phyloP scores from a whole-genome alignment of 1,140 invertebrate genomes.

The Zaprionus tsacasi region DNA sequence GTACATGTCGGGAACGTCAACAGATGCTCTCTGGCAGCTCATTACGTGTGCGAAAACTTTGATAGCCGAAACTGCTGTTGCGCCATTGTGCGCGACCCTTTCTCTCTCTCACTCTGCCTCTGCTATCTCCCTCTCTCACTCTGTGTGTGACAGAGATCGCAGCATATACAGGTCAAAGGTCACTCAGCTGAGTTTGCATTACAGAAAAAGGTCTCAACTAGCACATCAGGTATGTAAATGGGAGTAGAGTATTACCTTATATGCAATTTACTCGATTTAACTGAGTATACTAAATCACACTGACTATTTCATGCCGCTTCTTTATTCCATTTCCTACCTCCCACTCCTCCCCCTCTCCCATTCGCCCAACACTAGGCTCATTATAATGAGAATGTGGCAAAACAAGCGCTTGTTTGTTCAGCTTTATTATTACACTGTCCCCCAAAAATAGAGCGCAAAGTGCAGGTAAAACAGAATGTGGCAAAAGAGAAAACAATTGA shows the following conservation, averaged over 20 bases:
- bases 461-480: not conserved
- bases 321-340: not conserved
- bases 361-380: not conserved
- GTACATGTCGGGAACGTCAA: slow-evolving; percentile 15
- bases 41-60: slow-evolving; percentile 57
- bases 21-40: slow-evolving; percentile 41
- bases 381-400: slow-evolving; percentile 4
- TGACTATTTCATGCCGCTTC: slow-evolving; percentile 2
- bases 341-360: too few species aligned
- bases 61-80: slow-evolving; percentile 26
- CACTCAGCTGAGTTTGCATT: not conserved
- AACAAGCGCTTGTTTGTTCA: slow-evolving; percentile 15
- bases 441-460: not conserved
- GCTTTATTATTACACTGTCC: slow-evolving; percentile 5
- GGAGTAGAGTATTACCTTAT: not conserved
- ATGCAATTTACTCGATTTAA: slow-evolving; percentile 2
- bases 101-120: not conserved
- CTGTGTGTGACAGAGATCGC: too few species aligned
- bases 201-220: not conserved
- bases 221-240: not conserved
- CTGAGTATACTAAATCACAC: not conserved
- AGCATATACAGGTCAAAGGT: not conserved
- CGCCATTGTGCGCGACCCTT: slow-evolving; percentile 33
- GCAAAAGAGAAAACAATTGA: not conserved
- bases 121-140: not conserved